phyloP scores from a whole-genome alignment of 2,888 invertebrate species.

The Perizoma flavofasciatum region DNA sequence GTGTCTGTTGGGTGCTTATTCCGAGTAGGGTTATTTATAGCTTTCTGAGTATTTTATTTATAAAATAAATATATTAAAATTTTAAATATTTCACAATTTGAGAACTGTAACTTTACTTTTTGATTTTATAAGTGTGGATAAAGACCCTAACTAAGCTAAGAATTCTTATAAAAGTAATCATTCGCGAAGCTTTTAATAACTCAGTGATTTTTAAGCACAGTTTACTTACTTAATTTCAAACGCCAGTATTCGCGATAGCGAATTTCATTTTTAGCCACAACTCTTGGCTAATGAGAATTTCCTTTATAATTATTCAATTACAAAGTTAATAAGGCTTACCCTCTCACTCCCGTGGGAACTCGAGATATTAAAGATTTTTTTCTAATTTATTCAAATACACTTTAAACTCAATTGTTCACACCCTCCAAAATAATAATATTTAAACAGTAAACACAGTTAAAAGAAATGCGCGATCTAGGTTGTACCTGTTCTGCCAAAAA shows the following conservation, averaged over 20 bases:
- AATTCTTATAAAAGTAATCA: conserved; percentile 5
- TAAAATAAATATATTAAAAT: not conserved
- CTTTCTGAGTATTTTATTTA: not conserved
- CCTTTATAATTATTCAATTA: conserved; percentile 59
- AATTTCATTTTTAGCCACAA: conserved; percentile 47
- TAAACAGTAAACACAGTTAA: not conserved
- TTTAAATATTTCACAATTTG: no score
- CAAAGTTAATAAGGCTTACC: conserved; percentile 53
- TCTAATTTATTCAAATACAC: conserved; percentile 39
- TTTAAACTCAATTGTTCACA: conserved; percentile 27
- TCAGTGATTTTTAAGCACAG: conserved; percentile 24
- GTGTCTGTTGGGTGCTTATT: no score
- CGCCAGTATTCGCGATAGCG: conserved; percentile 38
- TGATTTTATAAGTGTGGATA: no score
- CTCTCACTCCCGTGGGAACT: conserved; percentile 45
- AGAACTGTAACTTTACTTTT: no score
- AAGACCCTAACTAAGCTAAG: no score
- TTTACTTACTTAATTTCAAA: conserved; percentile 38
- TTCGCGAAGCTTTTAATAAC: conserved; percentile 22
- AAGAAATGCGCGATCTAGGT: conserved; percentile 9
- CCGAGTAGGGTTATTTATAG: no score
- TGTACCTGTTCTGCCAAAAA: conserved; percentile 36
- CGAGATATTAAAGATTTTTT: conserved; percentile 32
- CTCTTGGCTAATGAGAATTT: conserved; percentile 52
- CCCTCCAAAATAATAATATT: conserved; percentile 13